A percentile compares a stretch with the other conserved stretches of the same genome.
Evolutionary conservation across 1,140 invertebrate genomes (phyloP).

Genomic region (Halictus rubicundus): DNA sequence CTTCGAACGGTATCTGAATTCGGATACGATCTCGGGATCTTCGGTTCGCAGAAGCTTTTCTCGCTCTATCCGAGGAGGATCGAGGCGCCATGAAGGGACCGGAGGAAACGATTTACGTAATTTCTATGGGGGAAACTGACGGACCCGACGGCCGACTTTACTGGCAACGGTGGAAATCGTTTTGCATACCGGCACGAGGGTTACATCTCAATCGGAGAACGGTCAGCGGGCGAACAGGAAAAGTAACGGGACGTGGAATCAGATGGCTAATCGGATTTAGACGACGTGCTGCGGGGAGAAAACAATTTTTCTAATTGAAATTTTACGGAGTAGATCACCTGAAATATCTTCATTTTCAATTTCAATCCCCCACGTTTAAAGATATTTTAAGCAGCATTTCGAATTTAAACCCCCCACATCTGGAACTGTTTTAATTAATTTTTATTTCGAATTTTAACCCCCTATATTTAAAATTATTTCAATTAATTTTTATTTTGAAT

Average conservation of each 20-base stretch:
- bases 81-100: slow-evolving; percentile 25
- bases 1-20: slow-evolving; percentile 38
- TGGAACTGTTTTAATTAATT: no score
- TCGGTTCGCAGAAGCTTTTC: slow-evolving; percentile 11
- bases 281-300: no score
- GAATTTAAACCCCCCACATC: no score
- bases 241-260: slow-evolving; percentile 7
- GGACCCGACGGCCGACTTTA: neutral
- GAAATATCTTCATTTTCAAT: no score
- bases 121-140: slow-evolving; percentile 50
- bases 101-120: slow-evolving; percentile 59
- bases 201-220: slow-evolving; percentile 60
- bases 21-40: slow-evolving; percentile 60
- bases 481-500: no score
- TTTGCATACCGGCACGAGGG: slow-evolving; percentile 63
- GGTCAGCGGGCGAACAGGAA: neutral
- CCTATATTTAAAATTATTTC: no score
- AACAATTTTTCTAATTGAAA: no score
- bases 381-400: no score
- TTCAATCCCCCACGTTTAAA: no score
- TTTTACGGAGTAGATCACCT: no score
- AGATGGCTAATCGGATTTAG: neutral
- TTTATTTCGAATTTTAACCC: no score
- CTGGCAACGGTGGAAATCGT: slow-evolving; percentile 8
- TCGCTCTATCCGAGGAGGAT: slow-evolving; percentile 46